phyloP scores from a whole-genome alignment of 2,797 vertebrate species.

The Vipera ursinii region DNA sequence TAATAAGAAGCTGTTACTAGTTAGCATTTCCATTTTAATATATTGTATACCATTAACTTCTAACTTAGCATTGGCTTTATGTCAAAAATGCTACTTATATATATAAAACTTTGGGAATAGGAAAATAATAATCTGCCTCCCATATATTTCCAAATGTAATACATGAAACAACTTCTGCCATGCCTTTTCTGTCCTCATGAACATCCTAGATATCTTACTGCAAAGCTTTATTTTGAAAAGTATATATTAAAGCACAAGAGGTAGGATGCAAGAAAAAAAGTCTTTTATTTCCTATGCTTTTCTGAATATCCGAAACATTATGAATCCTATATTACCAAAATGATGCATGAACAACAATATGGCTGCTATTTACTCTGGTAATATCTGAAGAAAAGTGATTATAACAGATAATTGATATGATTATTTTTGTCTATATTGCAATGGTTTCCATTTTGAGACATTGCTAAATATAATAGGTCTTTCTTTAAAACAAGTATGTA shows the following conservation, averaged over 20 bases:
- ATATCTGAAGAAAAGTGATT: neutral
- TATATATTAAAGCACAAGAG: neutral
- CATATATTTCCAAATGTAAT: neutral
- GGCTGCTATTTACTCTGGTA: neutral
- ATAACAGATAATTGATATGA: neutral
- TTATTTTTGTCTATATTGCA: neutral
- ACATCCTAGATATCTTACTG: neutral
- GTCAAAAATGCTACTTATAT: neutral
- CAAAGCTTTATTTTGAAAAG: neutral
- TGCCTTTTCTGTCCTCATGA: neutral
- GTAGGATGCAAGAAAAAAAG: neutral
- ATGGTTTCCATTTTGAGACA: neutral
- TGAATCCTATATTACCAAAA: neutral
- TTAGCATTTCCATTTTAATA: constrained; percentile 46
- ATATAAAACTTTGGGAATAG: neutral
- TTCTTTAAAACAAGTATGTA: neutral
- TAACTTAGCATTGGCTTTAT: neutral
- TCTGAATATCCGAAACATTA: neutral
- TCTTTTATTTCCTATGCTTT: neutral
- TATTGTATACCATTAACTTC: constrained; percentile 47
- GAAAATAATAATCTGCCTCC: neutral
- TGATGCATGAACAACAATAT: neutral
- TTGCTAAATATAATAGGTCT: neutral
- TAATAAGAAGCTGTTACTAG: constrained; percentile 47
- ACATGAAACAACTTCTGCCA: neutral